phyloP scores from a whole-genome alignment of 2,888 invertebrate species.

The Trachelus tabidus region DNA sequence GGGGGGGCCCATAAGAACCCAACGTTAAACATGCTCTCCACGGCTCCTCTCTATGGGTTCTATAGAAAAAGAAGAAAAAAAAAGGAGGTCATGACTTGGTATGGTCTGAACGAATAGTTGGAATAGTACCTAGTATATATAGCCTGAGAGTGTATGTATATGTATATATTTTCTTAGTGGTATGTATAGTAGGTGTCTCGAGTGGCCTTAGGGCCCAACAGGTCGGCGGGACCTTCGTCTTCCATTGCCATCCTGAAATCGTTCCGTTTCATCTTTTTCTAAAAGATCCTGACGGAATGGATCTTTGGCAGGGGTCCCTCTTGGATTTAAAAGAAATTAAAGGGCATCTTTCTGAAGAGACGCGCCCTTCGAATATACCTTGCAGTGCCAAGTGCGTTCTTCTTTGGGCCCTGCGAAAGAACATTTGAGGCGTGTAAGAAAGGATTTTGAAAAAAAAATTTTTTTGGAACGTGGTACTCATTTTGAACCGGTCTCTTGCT shows the following conservation, averaged over 20 bases:
- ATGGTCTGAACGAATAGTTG: slow-evolving; percentile 9
- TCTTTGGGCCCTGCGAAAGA: not conserved
- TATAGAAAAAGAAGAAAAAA: slow-evolving; percentile 11
- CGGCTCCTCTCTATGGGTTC: slow-evolving; percentile 9
- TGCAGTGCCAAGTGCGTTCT: not conserved
- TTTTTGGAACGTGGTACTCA: not conserved
- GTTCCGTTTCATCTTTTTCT: not conserved
- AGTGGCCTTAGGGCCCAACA: slow-evolving; percentile 5
- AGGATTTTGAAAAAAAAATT: not conserved
- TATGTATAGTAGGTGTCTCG: slow-evolving; percentile 17
- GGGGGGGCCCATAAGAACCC: slow-evolving; percentile 1
- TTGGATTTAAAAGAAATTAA: not conserved
- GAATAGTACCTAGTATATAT: too few species aligned
- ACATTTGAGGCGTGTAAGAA: not conserved
- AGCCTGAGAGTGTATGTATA: too few species aligned
- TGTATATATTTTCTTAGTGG: not conserved
- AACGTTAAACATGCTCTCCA: not conserved
- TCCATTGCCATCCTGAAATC: not conserved
- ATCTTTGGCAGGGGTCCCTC: not conserved
- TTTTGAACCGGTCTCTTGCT: not conserved
- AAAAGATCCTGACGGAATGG: not conserved
- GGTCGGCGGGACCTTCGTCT: slow-evolving; percentile 1
- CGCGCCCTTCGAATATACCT: not conserved
- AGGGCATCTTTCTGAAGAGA: not conserved
- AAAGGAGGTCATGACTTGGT: slow-evolving; percentile 21